A percentile compares a stretch with the other conserved stretches of the same genome.
Conservation (phyloP, 2,888 invertebrate genomes). For the Selenia dentaria region DNA sequence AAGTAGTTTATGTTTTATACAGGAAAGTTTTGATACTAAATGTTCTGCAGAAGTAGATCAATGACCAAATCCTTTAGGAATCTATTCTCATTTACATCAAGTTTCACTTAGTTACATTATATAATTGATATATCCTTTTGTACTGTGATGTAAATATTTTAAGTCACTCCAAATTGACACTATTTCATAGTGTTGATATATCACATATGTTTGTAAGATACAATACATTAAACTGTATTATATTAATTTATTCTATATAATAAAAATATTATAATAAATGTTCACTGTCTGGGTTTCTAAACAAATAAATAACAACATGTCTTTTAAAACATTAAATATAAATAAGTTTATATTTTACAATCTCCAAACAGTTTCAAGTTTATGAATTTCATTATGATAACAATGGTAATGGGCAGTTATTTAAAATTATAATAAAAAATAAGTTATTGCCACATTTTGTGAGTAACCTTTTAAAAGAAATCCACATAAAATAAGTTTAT, state of each 20-base stretch:
- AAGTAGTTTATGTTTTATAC: no score
- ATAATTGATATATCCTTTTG: conserved; percentile 36
- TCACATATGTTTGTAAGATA: conserved; percentile 35
- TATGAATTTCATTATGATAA: not conserved
- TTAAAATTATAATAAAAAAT: no score
- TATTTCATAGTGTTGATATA: conserved; percentile 37
- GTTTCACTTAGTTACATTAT: no score
- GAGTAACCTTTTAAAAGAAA: no score
- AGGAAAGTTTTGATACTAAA: no score
- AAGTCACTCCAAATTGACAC: conserved; percentile 41
- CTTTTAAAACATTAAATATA: conserved; percentile 3
- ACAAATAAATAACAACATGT: conserved; percentile 14
- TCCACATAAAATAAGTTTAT: no score
- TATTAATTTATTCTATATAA: conserved; percentile 2
- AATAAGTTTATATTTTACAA: no score
- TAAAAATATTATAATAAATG: conserved; percentile 6
- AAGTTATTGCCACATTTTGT: no score
- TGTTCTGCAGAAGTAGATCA: no score
- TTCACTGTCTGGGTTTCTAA: conserved; percentile 3
- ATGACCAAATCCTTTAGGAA: no score
- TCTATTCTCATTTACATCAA: no score
- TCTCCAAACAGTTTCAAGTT: not conserved
- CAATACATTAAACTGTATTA: conserved; percentile 22
- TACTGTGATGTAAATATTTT: conserved; percentile 43
- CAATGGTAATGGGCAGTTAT: no score